Evolutionary conservation across 2,888 invertebrate genomes (phyloP), one percentile per base, ranked within the genome.

Genomic region (Melanotus villosus): DNA sequence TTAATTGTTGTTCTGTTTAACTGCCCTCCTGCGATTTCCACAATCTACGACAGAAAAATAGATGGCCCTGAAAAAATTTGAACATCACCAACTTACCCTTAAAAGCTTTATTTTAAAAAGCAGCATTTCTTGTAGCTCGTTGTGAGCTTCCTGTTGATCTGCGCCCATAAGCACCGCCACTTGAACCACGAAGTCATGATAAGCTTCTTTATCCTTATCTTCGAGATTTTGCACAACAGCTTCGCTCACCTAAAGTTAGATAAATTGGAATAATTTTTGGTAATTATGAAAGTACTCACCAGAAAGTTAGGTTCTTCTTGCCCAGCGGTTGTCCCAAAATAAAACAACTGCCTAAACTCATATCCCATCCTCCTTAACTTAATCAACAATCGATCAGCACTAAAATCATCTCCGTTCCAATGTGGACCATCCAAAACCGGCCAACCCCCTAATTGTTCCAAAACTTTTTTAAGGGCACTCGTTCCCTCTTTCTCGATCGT

Each of bases 381-480:
- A 16, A 69, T 18, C 4, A 69, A 38, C 1, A 69, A 21, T 0
- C 64, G 47, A 14, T 69, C 69, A 3, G 65, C 4, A n/a, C 58
- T 58, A 41, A 73, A 76, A 6, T 80, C 0, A 79, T 38, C 50
- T 7, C 76, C 76, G 76, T 91, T 88, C 95, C 95, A 95, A 0
- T 80, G 72, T 21, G 89, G 86, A 0, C 92, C 94, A 72, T 91
- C 91, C 18, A 95, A 85, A 30, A 94, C 91, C 0, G 97, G 97
- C 96, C 96, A 97, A 1, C 96, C 96, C 0, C 97, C 96, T 7
- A 96, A 86, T 12, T 88, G 86, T 21, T 88, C 59, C 21, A 78
- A 54, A n/a, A 60, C 63, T n/a, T 62, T 41, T 18, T 70, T 72
- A 7, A 74, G 86, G 0, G 95, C 94, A 5, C 85, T 82, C 16